These are phyloP conservation scores for Papilio glaucus DNA, from an alignment of 1,140 invertebrate species.

Conservation along the genomic window DNA sequence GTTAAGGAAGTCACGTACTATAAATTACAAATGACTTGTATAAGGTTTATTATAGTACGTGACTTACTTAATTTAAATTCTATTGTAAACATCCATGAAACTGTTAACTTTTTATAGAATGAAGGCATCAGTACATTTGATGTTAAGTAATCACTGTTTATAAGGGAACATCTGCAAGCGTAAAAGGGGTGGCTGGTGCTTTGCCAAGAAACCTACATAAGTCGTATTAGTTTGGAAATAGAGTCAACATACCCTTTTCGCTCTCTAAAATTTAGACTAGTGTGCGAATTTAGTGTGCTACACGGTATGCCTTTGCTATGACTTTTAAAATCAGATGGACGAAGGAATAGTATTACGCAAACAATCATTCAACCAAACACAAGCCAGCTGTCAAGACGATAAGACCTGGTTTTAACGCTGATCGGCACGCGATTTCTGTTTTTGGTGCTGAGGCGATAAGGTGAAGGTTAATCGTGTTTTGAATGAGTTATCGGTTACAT, in stretches of 20 bases:
- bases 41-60: neutral
- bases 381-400: slow-evolving; percentile 46
- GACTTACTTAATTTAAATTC: no score
- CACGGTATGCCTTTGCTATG: neutral
- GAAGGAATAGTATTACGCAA: neutral
- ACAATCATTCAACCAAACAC: slow-evolving; percentile 26
- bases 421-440: slow-evolving; percentile 52
- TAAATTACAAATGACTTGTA: neutral
- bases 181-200: no score
- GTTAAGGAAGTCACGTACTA: slow-evolving; percentile 1
- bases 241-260: no score
- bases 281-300: neutral
- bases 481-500: slow-evolving; percentile 37
- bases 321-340: neutral
- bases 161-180: no score
- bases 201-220: no score
- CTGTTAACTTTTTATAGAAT: no score
- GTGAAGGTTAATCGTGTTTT: slow-evolving; percentile 63
- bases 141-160: no score
- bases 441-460: slow-evolving; percentile 58
- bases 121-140: no score
- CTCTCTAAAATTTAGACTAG: no score
- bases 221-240: no score
- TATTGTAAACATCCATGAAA: no score
- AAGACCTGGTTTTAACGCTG: slow-evolving; percentile 42